phyloP scores from a whole-genome alignment of 2,797 vertebrate genomes.

The Lycodopsis pacificus region DNA sequence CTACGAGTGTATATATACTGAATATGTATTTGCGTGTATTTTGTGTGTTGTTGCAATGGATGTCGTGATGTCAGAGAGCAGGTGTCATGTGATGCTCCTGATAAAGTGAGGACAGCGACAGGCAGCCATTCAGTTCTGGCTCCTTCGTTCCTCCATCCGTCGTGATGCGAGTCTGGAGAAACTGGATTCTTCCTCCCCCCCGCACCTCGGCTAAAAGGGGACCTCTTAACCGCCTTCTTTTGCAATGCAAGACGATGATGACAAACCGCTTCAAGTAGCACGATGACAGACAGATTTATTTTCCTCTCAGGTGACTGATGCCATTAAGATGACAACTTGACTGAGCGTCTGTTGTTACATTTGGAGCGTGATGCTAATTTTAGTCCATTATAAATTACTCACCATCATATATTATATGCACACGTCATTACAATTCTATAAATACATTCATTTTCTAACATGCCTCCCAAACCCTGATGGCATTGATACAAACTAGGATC shows the following conservation, averaged over 20 bases:
- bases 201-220: conserved; percentile 64
- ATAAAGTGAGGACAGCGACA: conserved; percentile 48
- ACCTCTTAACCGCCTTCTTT: conserved; percentile 49
- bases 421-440: conserved; percentile 10
- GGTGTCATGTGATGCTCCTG: conserved; percentile 50
- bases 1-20: background rate
- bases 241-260: conserved; percentile 44
- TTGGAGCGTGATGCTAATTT: conserved; percentile 32
- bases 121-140: conserved; percentile 40
- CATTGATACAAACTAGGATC: background rate
- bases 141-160: conserved; percentile 50
- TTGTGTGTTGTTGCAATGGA: background rate
- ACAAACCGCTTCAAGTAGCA: conserved; percentile 47
- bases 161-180: conserved; percentile 51
- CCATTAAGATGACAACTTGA: conserved; percentile 23
- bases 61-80: conserved; percentile 35
- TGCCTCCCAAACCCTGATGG: background rate
- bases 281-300: conserved; percentile 61
- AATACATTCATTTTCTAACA: conserved; percentile 35
- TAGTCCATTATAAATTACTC: conserved; percentile 24
- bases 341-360: conserved; percentile 43
- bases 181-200: conserved; percentile 46
- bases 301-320: conserved; percentile 43
- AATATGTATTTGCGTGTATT: conserved; percentile 2
- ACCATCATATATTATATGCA: conserved; percentile 16